Evolutionary conservation across 2,888 invertebrate species (phyloP).

Genomic region (Polyploca ridens): DNA sequence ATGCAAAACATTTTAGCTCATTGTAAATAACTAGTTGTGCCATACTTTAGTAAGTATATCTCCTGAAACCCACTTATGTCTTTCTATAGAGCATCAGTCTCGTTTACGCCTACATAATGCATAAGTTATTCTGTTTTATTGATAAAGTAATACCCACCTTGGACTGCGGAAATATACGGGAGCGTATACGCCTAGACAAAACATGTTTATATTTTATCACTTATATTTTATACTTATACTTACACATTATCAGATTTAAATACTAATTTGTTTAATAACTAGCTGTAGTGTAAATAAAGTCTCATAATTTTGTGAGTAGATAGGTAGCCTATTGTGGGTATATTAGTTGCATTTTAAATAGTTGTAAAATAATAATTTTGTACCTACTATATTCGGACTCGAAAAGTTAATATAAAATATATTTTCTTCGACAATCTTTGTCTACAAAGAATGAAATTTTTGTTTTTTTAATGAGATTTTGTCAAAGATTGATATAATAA

Average conservation of each 20-base stretch:
- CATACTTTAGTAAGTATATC: neutral
- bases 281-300: neutral
- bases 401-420: neutral
- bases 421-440: neutral
- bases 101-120: slow-evolving; percentile 43
- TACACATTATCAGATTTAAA: slow-evolving; percentile 6
- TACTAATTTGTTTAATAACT: slow-evolving; percentile 4
- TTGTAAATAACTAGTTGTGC: no score
- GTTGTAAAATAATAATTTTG: neutral
- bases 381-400: neutral
- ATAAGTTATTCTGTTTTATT: slow-evolving; percentile 51
- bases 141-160: slow-evolving; percentile 37
- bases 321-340: neutral
- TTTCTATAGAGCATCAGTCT: slow-evolving; percentile 39
- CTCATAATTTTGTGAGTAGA: neutral
- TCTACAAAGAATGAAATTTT: no score
- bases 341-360: neutral
- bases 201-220: slow-evolving; percentile 15
- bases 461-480: no score
- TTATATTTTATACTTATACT: no score
- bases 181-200: slow-evolving; percentile 15
- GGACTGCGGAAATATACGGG: slow-evolving; percentile 26
- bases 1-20: no score
- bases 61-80: slow-evolving; percentile 18
- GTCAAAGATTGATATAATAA: no score